Evolutionary conservation across 2,888 invertebrate species (phyloP).

Genomic region (Acleris cristana): DNA sequence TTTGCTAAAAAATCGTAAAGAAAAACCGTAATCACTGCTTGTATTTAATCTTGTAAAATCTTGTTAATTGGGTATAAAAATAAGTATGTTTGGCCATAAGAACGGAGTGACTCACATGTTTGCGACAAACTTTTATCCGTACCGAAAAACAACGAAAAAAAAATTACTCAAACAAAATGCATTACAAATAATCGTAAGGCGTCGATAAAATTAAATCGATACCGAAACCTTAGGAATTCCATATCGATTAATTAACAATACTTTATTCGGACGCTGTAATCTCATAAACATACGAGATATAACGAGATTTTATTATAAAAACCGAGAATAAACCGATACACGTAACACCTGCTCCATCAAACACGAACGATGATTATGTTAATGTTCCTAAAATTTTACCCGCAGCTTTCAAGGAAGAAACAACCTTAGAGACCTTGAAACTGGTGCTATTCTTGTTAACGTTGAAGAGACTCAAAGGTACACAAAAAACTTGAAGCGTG

Average conservation of each 20-base stretch:
- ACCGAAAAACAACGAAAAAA: slow-evolving; percentile 37
- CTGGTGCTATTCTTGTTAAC: slow-evolving; percentile 60
- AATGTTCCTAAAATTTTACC: slow-evolving; percentile 71
- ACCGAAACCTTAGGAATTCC: slow-evolving; percentile 47
- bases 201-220: slow-evolving; percentile 44
- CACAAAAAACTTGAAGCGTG: slow-evolving; percentile 65
- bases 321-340: slow-evolving; percentile 79
- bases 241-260: slow-evolving; percentile 59
- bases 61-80: too few relatives aligned
- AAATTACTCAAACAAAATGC: slow-evolving; percentile 19
- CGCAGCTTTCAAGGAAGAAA: slow-evolving; percentile 52
- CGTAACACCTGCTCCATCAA: slow-evolving; percentile 81
- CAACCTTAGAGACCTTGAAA: slow-evolving; percentile 54
- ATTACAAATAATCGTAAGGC: slow-evolving; percentile 43
- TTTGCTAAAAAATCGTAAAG: too few relatives aligned
- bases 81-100: too few relatives aligned
- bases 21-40: too few relatives aligned
- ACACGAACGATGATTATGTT: slow-evolving; percentile 77
- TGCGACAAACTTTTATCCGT: slow-evolving; percentile 36
- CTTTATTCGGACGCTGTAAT: slow-evolving; percentile 57
- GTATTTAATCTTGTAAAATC: too few relatives aligned
- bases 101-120: slow-evolving; percentile 21
- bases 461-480: slow-evolving; percentile 49
- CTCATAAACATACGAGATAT: slow-evolving; percentile 69
- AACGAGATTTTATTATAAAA: slow-evolving; percentile 81